Evolutionary conservation across 2,113 vertebrate genomes (phyloP).

Genomic region (Boleophthalmus pectinirostris): DNA sequence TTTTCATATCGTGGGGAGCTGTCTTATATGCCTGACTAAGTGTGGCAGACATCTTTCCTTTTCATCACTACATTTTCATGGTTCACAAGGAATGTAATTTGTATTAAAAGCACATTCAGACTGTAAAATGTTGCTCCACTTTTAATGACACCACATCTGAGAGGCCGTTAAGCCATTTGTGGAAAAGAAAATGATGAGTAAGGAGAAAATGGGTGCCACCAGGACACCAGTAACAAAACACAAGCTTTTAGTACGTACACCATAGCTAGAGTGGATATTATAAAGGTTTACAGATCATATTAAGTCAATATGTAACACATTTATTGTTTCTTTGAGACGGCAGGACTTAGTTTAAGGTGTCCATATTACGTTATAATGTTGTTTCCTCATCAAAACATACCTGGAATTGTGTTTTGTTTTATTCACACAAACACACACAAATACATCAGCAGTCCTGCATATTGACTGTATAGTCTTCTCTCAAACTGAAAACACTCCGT

Average conservation of each 20-base stretch:
- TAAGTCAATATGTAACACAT: too few species aligned
- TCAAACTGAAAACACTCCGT: too few species aligned
- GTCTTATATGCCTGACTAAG: conserved; percentile 4
- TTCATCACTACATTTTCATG: not conserved
- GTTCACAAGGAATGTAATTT: conserved; percentile 7
- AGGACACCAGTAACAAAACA: conserved; percentile 5
- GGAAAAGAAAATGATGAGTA: conserved; percentile 6
- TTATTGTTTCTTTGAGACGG: too few species aligned
- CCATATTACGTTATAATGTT: too few species aligned
- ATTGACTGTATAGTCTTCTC: too few species aligned
- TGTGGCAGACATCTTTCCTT: not conserved
- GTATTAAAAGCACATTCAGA: conserved; percentile 7
- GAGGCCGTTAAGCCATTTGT: not conserved
- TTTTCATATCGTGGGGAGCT: conserved; percentile 37
- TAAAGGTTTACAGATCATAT: too few species aligned
- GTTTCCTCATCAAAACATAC: too few species aligned
- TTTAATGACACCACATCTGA: conserved; percentile 12
- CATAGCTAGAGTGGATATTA: not conserved
- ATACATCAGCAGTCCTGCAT: too few species aligned
- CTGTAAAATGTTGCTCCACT: conserved; percentile 5
- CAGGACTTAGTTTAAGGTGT: too few species aligned
- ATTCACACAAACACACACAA: too few species aligned
- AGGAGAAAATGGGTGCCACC: conserved; percentile 2
- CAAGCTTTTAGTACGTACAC: not conserved
- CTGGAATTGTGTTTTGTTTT: too few species aligned